phyloP scores from a whole-genome alignment of 2,113 vertebrate genomes.

The Panthera leo region DNA sequence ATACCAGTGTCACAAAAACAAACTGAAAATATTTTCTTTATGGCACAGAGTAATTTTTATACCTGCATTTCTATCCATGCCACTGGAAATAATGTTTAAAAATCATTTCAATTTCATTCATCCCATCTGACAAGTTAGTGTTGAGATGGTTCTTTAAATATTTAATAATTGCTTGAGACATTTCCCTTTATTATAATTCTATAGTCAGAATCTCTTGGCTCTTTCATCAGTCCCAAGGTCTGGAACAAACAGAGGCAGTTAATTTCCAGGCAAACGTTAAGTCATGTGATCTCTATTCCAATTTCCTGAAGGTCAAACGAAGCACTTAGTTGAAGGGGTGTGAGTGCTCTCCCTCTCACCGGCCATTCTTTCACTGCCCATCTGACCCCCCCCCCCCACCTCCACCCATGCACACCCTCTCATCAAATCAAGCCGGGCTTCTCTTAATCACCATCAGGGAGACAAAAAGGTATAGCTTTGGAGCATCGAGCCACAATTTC shows the following conservation, averaged over 20 bases:
- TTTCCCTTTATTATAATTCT: constrained; percentile 80
- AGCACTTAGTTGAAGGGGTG: neutral
- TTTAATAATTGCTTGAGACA: constrained; percentile 80
- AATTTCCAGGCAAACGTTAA: constrained; percentile 66
- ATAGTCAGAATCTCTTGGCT: constrained; percentile 63
- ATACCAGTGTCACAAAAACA: constrained; percentile 36
- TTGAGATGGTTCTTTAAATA: constrained; percentile 81
- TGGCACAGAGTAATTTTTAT: constrained; percentile 17
- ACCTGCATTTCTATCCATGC: constrained; percentile 24
- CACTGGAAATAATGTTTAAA: constrained; percentile 56
- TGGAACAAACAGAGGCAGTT: constrained; percentile 80
- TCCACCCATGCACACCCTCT: constrained; percentile 55
- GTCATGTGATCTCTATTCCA: constrained; percentile 38
- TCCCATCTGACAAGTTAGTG: constrained; percentile 77
- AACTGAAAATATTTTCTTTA: constrained; percentile 51
- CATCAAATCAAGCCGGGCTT: constrained; percentile 78
- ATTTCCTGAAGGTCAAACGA: constrained; percentile 82
- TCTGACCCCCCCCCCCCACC: constrained; percentile 58
- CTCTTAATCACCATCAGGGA: constrained; percentile 85
- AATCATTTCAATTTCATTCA: constrained; percentile 70
- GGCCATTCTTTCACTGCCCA: constrained; percentile 30
- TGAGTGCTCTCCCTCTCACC: neutral
- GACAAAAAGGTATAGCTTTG: constrained; percentile 81
- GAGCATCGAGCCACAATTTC: constrained; percentile 84
- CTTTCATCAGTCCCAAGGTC: constrained; percentile 73